Evolutionary conservation across 2,888 invertebrate genomes (phyloP).

Genomic region (Platycheirus albimanus): DNA sequence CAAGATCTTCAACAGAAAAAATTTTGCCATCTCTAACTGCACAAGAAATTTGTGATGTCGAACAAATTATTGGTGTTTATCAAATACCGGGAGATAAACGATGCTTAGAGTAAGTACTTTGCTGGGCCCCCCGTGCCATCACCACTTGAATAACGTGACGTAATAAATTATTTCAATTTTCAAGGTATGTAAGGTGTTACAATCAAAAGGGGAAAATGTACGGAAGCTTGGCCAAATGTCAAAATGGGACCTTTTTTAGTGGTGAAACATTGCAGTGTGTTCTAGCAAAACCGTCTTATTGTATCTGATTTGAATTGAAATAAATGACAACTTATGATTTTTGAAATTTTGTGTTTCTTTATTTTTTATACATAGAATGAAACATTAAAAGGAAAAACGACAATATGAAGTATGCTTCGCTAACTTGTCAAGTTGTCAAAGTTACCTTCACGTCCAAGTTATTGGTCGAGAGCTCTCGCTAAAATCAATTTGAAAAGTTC

Average conservation of each 20-base stretch:
- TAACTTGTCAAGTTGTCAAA: no score
- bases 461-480: no score
- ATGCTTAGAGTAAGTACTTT: conserved; percentile 77
- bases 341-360: neutral
- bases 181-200: conserved; percentile 78
- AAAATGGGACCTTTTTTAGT: conserved; percentile 75
- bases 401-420: no score
- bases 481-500: no score
- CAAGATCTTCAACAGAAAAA: neutral
- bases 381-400: no score
- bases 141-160: no score
- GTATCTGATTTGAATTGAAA: conserved; percentile 51
- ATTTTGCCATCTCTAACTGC: conserved; percentile 71
- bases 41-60: conserved; percentile 75
- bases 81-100: conserved; percentile 77
- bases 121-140: no score
- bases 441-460: no score
- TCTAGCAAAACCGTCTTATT: conserved; percentile 76
- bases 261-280: conserved; percentile 75
- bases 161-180: no score
- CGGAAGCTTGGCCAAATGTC: conserved; percentile 76
- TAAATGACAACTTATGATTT: neutral
- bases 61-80: conserved; percentile 76
- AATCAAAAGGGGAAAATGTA: conserved; percentile 71
- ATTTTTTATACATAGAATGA: no score